Evolutionary conservation across 2,797 vertebrate genomes (phyloP).

Genomic region (Clarias platycephalus): DNA sequence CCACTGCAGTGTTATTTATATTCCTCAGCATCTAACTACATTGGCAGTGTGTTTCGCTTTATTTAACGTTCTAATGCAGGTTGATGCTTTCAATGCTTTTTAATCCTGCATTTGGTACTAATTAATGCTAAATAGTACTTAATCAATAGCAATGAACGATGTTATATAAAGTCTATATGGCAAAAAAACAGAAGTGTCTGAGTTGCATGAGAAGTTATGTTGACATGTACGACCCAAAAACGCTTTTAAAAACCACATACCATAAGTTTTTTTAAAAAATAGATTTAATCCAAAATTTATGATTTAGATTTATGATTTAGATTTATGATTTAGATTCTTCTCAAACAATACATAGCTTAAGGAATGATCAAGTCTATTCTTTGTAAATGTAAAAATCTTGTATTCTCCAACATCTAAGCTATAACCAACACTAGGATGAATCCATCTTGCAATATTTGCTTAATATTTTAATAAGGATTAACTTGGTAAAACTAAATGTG

Average conservation of each 20-base stretch:
- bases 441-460: background rate
- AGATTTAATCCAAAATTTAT: too few relatives aligned
- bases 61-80: conserved; percentile 30
- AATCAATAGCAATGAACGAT: background rate
- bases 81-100: conserved; percentile 32
- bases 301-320: too few relatives aligned
- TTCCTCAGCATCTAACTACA: conserved; percentile 50
- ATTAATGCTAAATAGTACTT: background rate
- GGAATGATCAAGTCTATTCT: too few relatives aligned
- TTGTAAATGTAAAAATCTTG: background rate
- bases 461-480: background rate
- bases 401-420: background rate
- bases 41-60: conserved; percentile 56
- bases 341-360: too few relatives aligned
- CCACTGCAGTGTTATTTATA: conserved; percentile 73
- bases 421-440: background rate
- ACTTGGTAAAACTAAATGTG: background rate
- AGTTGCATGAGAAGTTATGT: background rate
- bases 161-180: background rate
- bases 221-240: background rate
- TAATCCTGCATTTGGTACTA: conserved; percentile 13
- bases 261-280: too few relatives aligned
- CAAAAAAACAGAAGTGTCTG: background rate
- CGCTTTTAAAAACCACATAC: background rate
- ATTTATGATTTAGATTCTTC: too few relatives aligned